Evolutionary conservation across 2,797 vertebrate species (phyloP).

Genomic region (Tokudaia tokunoshimensis): DNA sequence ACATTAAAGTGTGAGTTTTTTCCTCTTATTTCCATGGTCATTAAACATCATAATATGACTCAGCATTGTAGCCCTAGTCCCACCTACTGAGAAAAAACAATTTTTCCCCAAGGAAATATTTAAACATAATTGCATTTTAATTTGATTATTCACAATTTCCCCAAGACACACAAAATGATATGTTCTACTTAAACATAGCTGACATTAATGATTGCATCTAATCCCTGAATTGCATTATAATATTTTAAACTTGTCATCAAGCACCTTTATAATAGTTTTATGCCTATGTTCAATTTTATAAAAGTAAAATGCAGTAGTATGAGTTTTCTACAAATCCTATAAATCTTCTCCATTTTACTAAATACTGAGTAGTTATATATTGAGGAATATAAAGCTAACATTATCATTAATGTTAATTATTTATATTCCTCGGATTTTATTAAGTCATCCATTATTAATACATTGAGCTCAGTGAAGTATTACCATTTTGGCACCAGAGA

Average conservation of each 20-base stretch:
- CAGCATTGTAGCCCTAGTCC: neutral
- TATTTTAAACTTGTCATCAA: slow-evolving; percentile 18
- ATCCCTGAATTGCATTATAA: neutral
- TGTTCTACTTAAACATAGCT: neutral
- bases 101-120: slow-evolving; percentile 13
- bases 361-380: slow-evolving; percentile 27
- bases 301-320: neutral
- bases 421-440: slow-evolving; percentile 59
- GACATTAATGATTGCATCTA: slow-evolving; percentile 32
- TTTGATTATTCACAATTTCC: slow-evolving; percentile 38
- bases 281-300: slow-evolving; percentile 34
- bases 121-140: slow-evolving; percentile 49
- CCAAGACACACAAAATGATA: neutral
- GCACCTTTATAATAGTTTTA: slow-evolving; percentile 2
- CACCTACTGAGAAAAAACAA: neutral
- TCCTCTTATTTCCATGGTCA: neutral
- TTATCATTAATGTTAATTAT: slow-evolving; percentile 60
- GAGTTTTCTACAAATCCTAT: neutral
- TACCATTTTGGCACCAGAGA: neutral
- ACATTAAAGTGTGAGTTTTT: neutral
- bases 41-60: neutral
- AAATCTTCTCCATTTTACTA: slow-evolving; percentile 26
- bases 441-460: slow-evolving; percentile 67
- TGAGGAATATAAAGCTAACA: slow-evolving; percentile 57
- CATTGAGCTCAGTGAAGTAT: slow-evolving; percentile 47